phyloP scores from a whole-genome alignment of 2,797 vertebrate genomes.

The Eurystomus glaucurus region DNA sequence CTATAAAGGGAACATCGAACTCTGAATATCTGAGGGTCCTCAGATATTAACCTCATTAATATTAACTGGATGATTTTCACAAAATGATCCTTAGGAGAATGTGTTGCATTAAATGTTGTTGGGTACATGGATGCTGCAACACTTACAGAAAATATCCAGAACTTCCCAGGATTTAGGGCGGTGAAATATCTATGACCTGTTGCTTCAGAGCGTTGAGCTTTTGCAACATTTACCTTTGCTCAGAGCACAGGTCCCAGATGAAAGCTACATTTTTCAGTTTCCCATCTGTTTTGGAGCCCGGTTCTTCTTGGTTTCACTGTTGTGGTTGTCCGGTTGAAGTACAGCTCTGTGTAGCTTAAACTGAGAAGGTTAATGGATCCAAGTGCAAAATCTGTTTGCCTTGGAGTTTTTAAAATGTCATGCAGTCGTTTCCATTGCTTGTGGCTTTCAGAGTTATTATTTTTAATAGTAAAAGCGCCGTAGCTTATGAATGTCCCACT shows the following conservation, averaged over 20 bases:
- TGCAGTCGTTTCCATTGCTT: background rate
- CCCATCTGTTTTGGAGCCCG: background rate
- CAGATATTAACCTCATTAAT: background rate
- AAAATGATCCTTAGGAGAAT: background rate
- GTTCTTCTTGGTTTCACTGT: background rate
- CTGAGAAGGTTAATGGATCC: background rate
- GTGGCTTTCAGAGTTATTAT: background rate
- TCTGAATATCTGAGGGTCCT: background rate
- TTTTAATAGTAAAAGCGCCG: background rate
- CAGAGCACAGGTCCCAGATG: background rate
- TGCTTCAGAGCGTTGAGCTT: background rate
- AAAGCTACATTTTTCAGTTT: background rate
- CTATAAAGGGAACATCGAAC: background rate
- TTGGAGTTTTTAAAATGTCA: conserved; percentile 40
- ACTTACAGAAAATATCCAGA: background rate
- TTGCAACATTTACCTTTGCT: background rate
- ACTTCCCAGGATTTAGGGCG: background rate
- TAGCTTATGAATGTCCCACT: background rate
- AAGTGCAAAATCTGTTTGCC: background rate
- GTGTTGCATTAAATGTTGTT: background rate
- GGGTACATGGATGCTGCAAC: background rate
- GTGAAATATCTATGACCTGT: background rate
- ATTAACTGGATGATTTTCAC: background rate
- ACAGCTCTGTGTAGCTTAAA: background rate
- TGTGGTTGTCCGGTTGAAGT: background rate